A percentile compares a stretch with the other conserved stretches of the same genome.
Conservation (phyloP, 2,797 vertebrate genomes). For the Brotogeris chrysoptera region DNA sequence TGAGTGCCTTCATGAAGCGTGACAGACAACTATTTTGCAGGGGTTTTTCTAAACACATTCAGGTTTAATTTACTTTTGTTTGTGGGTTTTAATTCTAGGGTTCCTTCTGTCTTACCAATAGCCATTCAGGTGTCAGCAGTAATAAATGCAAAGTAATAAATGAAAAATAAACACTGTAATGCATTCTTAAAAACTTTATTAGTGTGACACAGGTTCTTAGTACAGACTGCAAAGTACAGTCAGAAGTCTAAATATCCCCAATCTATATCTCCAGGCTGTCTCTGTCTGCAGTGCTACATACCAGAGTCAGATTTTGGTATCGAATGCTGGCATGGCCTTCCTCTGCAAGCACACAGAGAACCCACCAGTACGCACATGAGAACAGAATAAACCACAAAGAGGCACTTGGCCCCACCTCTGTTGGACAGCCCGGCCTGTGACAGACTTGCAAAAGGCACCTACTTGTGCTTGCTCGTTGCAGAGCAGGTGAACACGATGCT, state of each 20-base stretch:
- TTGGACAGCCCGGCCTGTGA: not conserved
- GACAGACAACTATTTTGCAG: not conserved
- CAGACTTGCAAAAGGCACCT: rapidly evolving
- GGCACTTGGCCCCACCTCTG: not conserved
- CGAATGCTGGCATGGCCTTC: not conserved
- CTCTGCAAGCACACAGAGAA: not conserved
- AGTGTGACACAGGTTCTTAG: conserved; percentile 39
- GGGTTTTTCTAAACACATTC: not conserved
- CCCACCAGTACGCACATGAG: rapidly evolving
- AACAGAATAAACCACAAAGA: not conserved
- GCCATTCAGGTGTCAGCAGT: not conserved
- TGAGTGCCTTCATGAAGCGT: not conserved
- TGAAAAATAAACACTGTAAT: not conserved
- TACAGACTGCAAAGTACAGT: not conserved
- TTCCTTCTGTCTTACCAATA: not conserved
- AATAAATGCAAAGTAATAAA: not conserved
- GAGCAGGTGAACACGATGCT: not conserved
- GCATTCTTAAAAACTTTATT: conserved; percentile 49
- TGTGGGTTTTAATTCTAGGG: not conserved
- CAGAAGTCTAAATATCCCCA: conserved; percentile 35
- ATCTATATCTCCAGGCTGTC: not conserved
- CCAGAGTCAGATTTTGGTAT: not conserved
- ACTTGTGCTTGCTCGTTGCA: not conserved
- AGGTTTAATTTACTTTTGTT: not conserved
- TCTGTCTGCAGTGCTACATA: not conserved